phyloP scores from a whole-genome alignment of 2,888 invertebrate genomes.

The Temnothorax rugatulus region DNA sequence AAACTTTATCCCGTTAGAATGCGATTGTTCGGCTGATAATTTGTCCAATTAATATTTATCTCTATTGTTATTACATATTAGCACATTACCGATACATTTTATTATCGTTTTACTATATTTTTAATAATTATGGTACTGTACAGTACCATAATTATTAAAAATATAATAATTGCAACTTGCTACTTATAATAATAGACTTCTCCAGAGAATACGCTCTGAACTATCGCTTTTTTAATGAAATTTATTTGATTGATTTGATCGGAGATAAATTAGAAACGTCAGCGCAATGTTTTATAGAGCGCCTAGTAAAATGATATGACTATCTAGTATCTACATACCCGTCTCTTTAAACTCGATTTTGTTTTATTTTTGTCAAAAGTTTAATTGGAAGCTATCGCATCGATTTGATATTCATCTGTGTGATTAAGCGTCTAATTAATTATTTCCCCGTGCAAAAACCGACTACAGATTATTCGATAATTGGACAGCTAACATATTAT shows the following conservation, averaged over 20 bases:
- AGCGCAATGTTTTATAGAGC: neutral
- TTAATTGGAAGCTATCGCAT: neutral
- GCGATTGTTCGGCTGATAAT: neutral
- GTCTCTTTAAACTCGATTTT: conserved; percentile 27
- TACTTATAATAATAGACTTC: neutral
- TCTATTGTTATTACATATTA: neutral
- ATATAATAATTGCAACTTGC: neutral
- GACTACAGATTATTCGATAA: neutral
- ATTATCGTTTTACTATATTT: neutral
- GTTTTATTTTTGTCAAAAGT: conserved; percentile 21
- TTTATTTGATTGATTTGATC: conserved; percentile 24
- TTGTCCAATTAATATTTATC: neutral
- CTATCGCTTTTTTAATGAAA: conserved; percentile 17
- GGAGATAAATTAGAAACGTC: conserved; percentile 24
- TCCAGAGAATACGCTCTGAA: neutral
- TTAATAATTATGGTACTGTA: no score
- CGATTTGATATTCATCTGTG: neutral
- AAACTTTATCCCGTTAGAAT: neutral
- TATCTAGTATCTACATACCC: neutral
- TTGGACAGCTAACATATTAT: neutral
- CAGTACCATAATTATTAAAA: neutral
- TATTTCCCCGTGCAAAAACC: neutral
- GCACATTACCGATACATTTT: neutral
- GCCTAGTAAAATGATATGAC: neutral
- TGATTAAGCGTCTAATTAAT: conserved; percentile 5